These are phyloP conservation scores for Philonicus albiceps DNA, from an alignment of 2,888 invertebrate genomes.

Conservation along the genomic window DNA sequence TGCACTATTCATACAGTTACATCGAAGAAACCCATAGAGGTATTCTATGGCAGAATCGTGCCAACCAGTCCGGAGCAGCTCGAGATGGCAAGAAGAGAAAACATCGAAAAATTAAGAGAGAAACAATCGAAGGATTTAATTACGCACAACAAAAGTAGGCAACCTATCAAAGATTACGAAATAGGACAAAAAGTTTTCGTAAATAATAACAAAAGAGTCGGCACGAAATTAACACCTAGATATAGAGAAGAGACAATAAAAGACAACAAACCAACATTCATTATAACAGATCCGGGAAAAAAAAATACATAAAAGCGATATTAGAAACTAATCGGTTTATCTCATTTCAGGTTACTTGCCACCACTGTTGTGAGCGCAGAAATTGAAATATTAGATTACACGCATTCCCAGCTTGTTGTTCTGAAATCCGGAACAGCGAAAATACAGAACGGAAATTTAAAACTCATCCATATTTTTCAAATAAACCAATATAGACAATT, in stretches of 20 bases:
- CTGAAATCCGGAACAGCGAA: too few relatives aligned
- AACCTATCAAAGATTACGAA: conserved; percentile 39
- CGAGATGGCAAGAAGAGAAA: neutral
- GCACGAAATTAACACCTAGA: conserved; percentile 30
- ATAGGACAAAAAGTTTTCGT: conserved; percentile 10
- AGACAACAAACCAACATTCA: conserved; percentile 5
- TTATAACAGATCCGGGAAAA: conserved; percentile 34
- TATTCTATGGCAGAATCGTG: neutral
- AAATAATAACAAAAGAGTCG: conserved; percentile 25
- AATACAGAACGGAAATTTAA: conserved; percentile 42
- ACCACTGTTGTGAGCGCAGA: too few relatives aligned
- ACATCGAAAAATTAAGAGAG: neutral
- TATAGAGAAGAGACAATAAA: conserved; percentile 30
- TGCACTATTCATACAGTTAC: neutral
- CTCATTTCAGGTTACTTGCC: too few relatives aligned
- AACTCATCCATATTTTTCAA: too few relatives aligned
- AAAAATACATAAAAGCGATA: too few relatives aligned
- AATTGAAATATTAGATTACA: too few relatives aligned
- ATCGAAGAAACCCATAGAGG: neutral
- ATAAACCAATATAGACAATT: conserved; percentile 29
- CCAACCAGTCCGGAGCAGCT: neutral
- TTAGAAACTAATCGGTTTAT: too few relatives aligned
- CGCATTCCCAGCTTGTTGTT: too few relatives aligned
- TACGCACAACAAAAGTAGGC: conserved; percentile 1
- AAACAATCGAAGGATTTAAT: neutral